These are phyloP conservation scores for Phoxinus phoxinus DNA, from an alignment of 2,113 vertebrate genomes.

Conservation along the genomic window DNA sequence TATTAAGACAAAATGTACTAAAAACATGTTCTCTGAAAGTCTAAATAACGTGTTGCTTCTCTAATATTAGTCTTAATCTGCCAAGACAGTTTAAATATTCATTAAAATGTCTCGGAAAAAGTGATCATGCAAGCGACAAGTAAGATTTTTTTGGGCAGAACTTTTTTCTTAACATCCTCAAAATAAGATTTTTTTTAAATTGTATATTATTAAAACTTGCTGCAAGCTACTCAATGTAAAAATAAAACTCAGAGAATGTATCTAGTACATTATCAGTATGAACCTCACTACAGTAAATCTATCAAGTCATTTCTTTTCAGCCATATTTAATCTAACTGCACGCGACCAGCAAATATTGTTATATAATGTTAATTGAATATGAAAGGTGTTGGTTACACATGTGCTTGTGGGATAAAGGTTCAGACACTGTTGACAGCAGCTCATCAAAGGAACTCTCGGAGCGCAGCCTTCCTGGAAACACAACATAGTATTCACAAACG, in stretches of 20 bases:
- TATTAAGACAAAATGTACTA: too few relatives aligned
- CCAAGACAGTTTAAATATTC: neutral
- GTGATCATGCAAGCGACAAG: neutral
- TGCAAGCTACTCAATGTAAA: neutral
- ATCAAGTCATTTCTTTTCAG: neutral
- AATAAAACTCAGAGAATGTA: neutral
- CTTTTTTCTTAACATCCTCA: neutral
- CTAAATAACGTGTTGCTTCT: neutral
- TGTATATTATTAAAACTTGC: neutral
- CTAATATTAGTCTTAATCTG: neutral
- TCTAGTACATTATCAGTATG: neutral
- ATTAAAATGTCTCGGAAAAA: neutral
- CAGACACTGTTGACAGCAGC: constrained; percentile 28
- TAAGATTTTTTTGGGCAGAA: neutral
- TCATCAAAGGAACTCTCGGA: neutral
- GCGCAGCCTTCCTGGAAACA: neutral
- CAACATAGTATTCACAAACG: neutral
- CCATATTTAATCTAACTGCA: neutral
- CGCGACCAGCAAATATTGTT: neutral
- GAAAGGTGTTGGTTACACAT: neutral
- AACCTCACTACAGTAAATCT: neutral
- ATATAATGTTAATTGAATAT: neutral
- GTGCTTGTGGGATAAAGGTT: constrained; percentile 13
- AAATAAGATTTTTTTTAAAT: neutral
- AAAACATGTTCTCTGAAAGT: too few relatives aligned